Evolutionary conservation across 2,113 vertebrate species (phyloP).

Genomic region (Neomonachus schauinslandi): DNA sequence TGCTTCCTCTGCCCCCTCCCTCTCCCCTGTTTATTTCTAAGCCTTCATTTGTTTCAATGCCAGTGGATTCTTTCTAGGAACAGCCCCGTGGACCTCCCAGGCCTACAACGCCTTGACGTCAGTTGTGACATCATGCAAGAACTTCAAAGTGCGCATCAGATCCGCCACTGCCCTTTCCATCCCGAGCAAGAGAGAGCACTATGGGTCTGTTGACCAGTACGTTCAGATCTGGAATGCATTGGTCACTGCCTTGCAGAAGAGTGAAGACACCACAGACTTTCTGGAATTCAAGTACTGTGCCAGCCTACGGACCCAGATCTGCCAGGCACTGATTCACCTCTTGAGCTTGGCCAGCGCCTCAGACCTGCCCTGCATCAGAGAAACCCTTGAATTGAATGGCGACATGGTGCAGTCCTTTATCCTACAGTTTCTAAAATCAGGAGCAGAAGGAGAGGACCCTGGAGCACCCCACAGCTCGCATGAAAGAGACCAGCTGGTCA

Average conservation of each 20-base stretch:
- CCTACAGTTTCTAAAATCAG: constrained; percentile 89
- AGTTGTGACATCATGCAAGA: constrained; percentile 95
- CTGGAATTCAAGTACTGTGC: constrained; percentile 96
- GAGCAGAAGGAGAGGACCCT: constrained; percentile 68
- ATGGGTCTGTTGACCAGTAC: constrained; percentile 90
- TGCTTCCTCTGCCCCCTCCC: background rate
- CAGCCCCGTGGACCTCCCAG: constrained; percentile 90
- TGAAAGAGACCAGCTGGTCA: constrained; percentile 85
- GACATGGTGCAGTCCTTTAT: constrained; percentile 85
- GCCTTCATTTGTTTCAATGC: background rate
- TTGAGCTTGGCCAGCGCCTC: constrained; percentile 86
- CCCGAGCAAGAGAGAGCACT: constrained; percentile 88
- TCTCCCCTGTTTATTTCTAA: background rate
- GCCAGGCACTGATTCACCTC: constrained; percentile 92
- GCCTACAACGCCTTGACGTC: constrained; percentile 92
- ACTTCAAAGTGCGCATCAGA: constrained; percentile 98
- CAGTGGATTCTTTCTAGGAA: constrained; percentile 84
- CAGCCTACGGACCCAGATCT: constrained; percentile 93
- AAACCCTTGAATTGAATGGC: constrained; percentile 81
- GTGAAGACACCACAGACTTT: constrained; percentile 94
- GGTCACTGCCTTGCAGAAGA: constrained; percentile 92
- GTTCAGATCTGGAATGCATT: constrained; percentile 91
- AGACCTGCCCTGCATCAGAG: constrained; percentile 88
- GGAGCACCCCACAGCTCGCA: constrained; percentile 31
- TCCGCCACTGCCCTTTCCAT: constrained; percentile 94